Evolutionary conservation across 2,797 vertebrate genomes (phyloP).

Genomic region (Hylomyscus alleni): DNA sequence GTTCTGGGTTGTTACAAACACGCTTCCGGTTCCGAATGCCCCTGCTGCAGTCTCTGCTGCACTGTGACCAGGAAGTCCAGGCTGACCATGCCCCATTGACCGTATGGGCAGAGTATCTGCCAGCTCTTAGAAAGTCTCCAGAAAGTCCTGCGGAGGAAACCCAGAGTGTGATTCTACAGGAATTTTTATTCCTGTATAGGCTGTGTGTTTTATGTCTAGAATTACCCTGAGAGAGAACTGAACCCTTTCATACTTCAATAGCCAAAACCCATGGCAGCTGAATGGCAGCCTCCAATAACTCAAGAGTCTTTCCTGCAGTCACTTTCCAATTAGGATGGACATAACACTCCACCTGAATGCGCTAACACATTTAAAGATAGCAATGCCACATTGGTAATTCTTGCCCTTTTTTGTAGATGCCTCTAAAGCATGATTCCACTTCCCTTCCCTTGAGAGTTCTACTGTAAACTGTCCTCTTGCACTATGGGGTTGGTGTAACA

Average conservation of each 20-base stretch:
- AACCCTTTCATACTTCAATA: not conserved
- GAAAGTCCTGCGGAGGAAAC: constrained; percentile 84
- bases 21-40: constrained; percentile 96
- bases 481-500: fast-evolving
- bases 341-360: too few species aligned
- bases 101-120: constrained; percentile 93
- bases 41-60: constrained; percentile 96
- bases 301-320: not conserved
- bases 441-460: not conserved
- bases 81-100: constrained; percentile 96
- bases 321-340: not conserved
- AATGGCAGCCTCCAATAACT: not conserved
- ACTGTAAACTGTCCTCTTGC: not conserved
- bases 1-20: constrained; percentile 96
- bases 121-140: constrained; percentile 95
- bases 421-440: not conserved
- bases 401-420: not conserved
- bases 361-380: not conserved
- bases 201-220: not conserved
- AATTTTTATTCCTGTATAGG: fast-evolving
- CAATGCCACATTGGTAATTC: not conserved
- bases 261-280: fast-evolving
- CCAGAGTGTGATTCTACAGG: fast-evolving
- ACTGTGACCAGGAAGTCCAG: constrained; percentile 97
- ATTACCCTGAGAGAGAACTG: fast-evolving